Percentiles rank a stretch among this genome's conserved stretches.
Evolutionary conservation across 2,888 invertebrate genomes (phyloP).

Genomic region (Stictocephala bisonia): DNA sequence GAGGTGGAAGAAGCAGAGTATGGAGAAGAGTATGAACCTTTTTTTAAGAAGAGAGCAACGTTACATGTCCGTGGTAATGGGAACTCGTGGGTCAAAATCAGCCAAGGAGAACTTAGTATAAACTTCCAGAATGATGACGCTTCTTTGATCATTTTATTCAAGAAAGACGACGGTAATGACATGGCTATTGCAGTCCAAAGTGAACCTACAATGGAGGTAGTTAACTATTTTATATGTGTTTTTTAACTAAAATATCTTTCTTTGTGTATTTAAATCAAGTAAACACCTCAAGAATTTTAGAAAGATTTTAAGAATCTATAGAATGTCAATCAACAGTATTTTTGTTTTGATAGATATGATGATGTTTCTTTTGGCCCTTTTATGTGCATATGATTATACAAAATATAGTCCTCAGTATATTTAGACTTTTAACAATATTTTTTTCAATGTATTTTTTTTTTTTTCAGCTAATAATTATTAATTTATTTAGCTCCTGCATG

Average conservation of each 20-base stretch:
- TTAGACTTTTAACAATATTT: not conserved
- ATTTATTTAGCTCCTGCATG: not conserved
- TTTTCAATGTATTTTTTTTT: not conserved
- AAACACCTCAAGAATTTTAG: too few relatives aligned
- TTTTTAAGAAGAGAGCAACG: slow-evolving; percentile 22
- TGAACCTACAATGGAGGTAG: too few relatives aligned
- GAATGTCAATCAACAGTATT: too few relatives aligned
- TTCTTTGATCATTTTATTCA: not conserved
- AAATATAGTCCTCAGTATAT: too few relatives aligned
- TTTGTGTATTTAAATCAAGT: too few relatives aligned
- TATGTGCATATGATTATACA: too few relatives aligned
- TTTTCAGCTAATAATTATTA: not conserved
- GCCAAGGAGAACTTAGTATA: slow-evolving; percentile 7
- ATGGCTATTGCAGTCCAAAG: not conserved
- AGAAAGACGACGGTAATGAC: not conserved
- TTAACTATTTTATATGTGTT: too few relatives aligned
- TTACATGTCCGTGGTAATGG: not conserved
- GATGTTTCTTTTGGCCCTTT: too few relatives aligned
- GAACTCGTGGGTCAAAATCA: not conserved
- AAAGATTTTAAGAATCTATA: too few relatives aligned
- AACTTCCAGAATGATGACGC: not conserved
- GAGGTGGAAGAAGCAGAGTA: slow-evolving; percentile 60
- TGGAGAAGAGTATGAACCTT: slow-evolving; percentile 55
- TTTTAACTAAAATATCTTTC: too few relatives aligned
- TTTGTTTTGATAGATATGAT: too few relatives aligned